Conservation (phyloP, 2,113 vertebrate species). For the Cheirogaleus medius region DNA sequence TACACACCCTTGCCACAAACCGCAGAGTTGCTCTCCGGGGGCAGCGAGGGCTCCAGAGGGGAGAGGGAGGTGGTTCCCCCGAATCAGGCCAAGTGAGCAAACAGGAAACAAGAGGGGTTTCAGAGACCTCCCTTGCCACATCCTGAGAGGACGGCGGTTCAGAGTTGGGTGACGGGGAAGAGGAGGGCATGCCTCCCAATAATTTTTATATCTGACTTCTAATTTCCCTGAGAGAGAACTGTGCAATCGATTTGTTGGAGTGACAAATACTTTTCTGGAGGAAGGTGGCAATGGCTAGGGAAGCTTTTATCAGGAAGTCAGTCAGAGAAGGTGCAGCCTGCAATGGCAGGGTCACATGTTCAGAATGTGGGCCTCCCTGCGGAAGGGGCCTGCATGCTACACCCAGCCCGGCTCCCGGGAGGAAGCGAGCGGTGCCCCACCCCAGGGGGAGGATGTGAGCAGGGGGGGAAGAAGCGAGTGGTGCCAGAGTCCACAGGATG, state of each 20-base stretch:
- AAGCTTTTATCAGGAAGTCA: not conserved
- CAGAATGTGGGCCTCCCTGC: too few relatives aligned
- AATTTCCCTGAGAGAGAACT: not conserved
- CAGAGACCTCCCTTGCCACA: fast-evolving
- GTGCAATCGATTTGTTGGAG: not conserved
- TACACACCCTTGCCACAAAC: not conserved
- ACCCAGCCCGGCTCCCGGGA: too few relatives aligned
- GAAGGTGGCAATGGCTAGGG: not conserved
- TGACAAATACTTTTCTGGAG: not conserved
- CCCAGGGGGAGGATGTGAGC: not conserved
- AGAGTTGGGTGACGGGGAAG: not conserved
- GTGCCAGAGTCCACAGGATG: not conserved
- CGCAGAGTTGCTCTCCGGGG: not conserved
- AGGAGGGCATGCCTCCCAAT: not conserved
- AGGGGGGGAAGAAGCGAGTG: not conserved
- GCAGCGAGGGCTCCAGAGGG: fast-evolving
- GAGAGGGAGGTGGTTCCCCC: not conserved
- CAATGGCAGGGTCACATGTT: not conserved
- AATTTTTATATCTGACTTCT: not conserved
- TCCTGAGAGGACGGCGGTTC: not conserved
- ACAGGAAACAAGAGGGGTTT: not conserved
- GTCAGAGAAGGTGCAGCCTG: not conserved
- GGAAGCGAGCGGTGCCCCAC: too few relatives aligned
- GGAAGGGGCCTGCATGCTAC: too few relatives aligned
- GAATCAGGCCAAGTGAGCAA: not conserved